Percentiles rank a stretch among this genome's conserved stretches.
Conservation (phyloP, 2,888 invertebrate species). For the Heteropelma amictum region DNA sequence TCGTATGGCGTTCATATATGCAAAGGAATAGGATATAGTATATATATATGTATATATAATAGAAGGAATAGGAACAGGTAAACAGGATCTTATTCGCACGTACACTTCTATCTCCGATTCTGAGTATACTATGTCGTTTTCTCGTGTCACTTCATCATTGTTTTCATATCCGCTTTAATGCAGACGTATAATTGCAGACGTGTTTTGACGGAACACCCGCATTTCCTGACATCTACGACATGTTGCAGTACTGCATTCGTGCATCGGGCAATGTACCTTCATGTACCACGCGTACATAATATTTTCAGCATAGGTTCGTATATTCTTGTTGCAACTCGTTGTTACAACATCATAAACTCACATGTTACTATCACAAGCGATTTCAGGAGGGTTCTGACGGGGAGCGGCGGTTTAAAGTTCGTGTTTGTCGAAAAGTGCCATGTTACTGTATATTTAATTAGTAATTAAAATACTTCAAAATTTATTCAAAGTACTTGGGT, state of each 20-base stretch:
- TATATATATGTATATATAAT: constrained; percentile 1
- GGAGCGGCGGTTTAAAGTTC: too few species aligned
- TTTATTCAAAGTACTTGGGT: too few species aligned
- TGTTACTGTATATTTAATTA: too few species aligned
- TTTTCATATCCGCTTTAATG: constrained; percentile 68
- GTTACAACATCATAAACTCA: too few species aligned
- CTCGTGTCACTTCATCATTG: constrained; percentile 57
- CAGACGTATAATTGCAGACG: constrained; percentile 68
- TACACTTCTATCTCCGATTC: constrained; percentile 1
- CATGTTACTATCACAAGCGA: too few species aligned
- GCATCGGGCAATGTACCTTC: background rate
- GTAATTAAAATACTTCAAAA: too few species aligned
- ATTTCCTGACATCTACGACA: constrained; percentile 44
- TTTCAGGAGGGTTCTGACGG: too few species aligned
- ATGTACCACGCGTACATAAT: constrained; percentile 1
- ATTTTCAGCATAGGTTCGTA: background rate
- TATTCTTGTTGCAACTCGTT: too few species aligned
- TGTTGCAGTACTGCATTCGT: constrained; percentile 14
- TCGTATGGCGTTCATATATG: background rate
- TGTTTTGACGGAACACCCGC: constrained; percentile 59
- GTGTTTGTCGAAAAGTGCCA: too few species aligned
- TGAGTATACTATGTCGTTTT: constrained; percentile 13
- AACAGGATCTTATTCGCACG: constrained; percentile 18
- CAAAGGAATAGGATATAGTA: background rate
- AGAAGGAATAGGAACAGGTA: background rate